These are phyloP conservation scores for Charina bottae DNA, from an alignment of 2,113 vertebrate genomes.

Conservation along the genomic window DNA sequence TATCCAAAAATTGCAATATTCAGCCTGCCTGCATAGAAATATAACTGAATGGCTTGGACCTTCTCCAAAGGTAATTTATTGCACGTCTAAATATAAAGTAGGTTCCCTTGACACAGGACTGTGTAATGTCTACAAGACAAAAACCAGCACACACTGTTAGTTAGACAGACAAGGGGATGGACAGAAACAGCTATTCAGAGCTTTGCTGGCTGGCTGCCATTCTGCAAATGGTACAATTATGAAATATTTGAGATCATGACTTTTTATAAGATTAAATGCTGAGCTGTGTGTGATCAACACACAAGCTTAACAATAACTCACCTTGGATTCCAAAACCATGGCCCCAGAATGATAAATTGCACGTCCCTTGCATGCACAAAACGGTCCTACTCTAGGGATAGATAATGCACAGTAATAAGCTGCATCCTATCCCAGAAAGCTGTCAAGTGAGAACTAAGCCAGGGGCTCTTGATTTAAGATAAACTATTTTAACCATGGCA, in stretches of 20 bases:
- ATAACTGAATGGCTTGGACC: constrained; percentile 56
- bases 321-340: constrained; percentile 50
- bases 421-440: background rate
- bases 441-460: background rate
- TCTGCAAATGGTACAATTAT: constrained; percentile 69
- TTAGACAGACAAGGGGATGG: constrained; percentile 70
- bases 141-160: constrained; percentile 66
- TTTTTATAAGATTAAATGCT: constrained; percentile 69
- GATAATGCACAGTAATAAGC: background rate
- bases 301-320: constrained; percentile 54
- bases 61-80: constrained; percentile 66
- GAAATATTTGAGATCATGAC: constrained; percentile 71
- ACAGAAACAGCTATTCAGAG: constrained; percentile 73
- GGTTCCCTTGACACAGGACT: constrained; percentile 68
- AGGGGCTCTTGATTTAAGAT: background rate
- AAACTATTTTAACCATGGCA: background rate
- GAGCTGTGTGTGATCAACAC: constrained; percentile 62
- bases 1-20: constrained; percentile 63
- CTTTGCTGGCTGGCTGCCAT: constrained; percentile 69
- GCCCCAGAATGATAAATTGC: constrained; percentile 46
- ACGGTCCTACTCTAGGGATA: background rate
- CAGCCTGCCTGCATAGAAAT: constrained; percentile 50
- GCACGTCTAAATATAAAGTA: constrained; percentile 70
- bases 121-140: constrained; percentile 68
- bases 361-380: constrained; percentile 41